Evolutionary conservation across 2,888 invertebrate genomes (phyloP).

Genomic region (Helobdella robusta): DNA sequence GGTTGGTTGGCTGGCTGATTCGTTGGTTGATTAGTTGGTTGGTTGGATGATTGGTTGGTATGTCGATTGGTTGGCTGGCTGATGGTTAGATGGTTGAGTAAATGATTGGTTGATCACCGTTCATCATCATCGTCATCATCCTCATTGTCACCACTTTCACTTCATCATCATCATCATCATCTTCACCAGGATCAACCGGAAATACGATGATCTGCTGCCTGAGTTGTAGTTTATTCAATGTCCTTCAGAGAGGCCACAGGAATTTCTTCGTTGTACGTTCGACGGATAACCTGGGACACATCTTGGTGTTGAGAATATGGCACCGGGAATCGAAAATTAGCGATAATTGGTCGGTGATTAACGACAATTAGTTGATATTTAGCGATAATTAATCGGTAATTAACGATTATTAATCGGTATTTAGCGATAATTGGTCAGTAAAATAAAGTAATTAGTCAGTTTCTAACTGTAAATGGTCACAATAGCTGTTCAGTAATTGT

Average conservation of each 20-base stretch:
- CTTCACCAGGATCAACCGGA: neutral
- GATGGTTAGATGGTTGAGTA: too few species aligned
- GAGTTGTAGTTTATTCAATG: constrained; percentile 2
- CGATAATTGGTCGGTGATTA: too few species aligned
- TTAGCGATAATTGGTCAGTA: too few species aligned
- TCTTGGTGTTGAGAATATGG: constrained; percentile 17
- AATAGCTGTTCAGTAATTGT: too few species aligned
- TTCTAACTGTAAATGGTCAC: too few species aligned
- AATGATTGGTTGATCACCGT: neutral
- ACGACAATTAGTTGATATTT: too few species aligned
- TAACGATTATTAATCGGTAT: too few species aligned
- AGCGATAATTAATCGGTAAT: too few species aligned
- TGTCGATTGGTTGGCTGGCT: neutral
- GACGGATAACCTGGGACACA: neutral
- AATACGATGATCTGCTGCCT: neutral
- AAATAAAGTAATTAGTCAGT: too few species aligned
- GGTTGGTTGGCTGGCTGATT: neutral
- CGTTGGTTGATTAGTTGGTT: constrained; percentile 8
- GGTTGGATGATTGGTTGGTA: neutral
- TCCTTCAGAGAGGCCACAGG: constrained; percentile 7
- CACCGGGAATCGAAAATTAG: too few species aligned
- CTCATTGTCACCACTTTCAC: neutral
- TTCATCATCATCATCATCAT: neutral
- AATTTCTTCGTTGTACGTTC: constrained; percentile 16
- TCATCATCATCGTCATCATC: neutral